Base-by-base conservation (phyloP, 2,888 invertebrate species). In the Nymphalis c-album region DNA sequence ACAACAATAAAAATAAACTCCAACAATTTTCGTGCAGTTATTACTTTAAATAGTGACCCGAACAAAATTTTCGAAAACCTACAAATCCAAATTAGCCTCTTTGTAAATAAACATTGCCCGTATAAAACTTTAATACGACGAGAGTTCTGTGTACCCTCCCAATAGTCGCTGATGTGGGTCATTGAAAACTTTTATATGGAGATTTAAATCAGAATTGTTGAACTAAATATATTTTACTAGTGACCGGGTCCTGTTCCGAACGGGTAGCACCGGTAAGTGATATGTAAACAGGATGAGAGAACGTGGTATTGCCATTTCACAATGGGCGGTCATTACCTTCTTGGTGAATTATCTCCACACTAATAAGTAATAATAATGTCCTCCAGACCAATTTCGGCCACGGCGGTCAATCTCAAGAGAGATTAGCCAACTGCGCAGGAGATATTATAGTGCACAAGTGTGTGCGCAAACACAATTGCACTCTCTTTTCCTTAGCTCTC, bases 111-210 rank as follows among this genome's bases (percentile, higher is more conserved):
- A 57, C 17, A 53, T 57, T 31, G 13, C 57, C 57, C 57, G 40
- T 57, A 57, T 57, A 40, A 57, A 57, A 57, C 40, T 57, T 57
- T 57, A 57, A 57, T 40, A 20, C 18, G 40, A 57, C 40, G n/a
- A 10, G 17, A 57, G 35, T 13, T 48, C 7, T 40, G 18, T 35
- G 57, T 57, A 40, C 26, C 13, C 40, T 4, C 26, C 13, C 57
- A 40, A 35, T 35, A 57, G 17, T 26, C 20, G 22, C 17, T 7
- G 31, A 55, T 35, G 55, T 57, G 57, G 57, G 35, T 26, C 57
- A 35, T 40, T 40, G 18, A 10, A n/a, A 40, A 57, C 35, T 57
- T 57, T 57, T 10, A 26, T 53, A 55, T 31, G 31, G 57, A 57
- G 35, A 4, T 57, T 8, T 35, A 10, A n/a, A 26, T 17, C 7